Evolutionary conservation across 2,888 invertebrate genomes (phyloP).

Genomic region (Gibbula magus): DNA sequence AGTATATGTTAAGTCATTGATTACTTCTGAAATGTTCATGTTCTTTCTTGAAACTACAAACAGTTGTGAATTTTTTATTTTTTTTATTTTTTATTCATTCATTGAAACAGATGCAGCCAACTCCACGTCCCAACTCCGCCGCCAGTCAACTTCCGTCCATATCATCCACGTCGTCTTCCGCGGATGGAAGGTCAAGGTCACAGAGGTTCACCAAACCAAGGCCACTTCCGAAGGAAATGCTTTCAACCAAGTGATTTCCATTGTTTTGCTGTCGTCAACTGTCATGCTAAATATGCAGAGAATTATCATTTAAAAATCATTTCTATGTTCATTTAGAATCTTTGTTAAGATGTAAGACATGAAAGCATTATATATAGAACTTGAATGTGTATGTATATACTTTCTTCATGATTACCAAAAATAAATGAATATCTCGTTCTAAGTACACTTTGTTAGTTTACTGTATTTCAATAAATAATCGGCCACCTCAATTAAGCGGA

Average conservation of each 20-base stretch:
- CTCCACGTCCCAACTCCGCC: constrained; percentile 9
- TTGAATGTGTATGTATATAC: too few species aligned
- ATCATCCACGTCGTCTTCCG: constrained; percentile 32
- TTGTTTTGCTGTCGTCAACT: too few species aligned
- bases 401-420: too few species aligned
- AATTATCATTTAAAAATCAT: neutral
- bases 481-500: too few species aligned
- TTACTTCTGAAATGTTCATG: too few species aligned
- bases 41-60: too few species aligned
- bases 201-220: constrained; percentile 59
- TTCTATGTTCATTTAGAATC: neutral
- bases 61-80: too few species aligned
- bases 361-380: neutral
- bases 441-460: too few species aligned
- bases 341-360: neutral
- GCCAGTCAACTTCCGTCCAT: constrained; percentile 38
- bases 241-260: constrained; percentile 52
- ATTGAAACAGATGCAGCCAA: neutral
- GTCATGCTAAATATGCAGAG: neutral
- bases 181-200: constrained; percentile 50
- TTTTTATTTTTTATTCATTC: too few species aligned
- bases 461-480: too few species aligned
- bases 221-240: constrained; percentile 63
- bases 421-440: too few species aligned
- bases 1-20: too few species aligned